These are phyloP conservation scores for Monomorium pharaonis DNA, from an alignment of 1,140 invertebrate species.

Conservation along the genomic window DNA sequence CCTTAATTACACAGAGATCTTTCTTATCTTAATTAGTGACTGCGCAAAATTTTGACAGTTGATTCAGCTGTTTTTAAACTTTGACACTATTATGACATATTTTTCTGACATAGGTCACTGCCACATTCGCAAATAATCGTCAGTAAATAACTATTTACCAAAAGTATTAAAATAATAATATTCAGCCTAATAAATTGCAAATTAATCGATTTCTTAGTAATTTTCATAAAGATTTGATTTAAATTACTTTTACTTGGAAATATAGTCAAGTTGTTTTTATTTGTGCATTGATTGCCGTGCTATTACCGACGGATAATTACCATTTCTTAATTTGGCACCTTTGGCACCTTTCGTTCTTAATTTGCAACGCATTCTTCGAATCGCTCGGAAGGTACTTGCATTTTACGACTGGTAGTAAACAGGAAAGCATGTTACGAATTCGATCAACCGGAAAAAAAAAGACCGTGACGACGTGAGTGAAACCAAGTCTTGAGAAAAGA, in stretches of 20 bases:
- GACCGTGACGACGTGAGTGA: not conserved
- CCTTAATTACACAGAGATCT: too few relatives aligned
- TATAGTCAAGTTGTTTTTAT: too few relatives aligned
- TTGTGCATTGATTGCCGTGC: too few relatives aligned
- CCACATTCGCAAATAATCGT: too few relatives aligned
- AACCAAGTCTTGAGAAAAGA: not conserved
- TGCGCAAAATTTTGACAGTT: not conserved
- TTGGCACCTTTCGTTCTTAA: not conserved
- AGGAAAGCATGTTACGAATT: conserved; percentile 1
- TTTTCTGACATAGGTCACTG: too few relatives aligned
- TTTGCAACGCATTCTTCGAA: not conserved
- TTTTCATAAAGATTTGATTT: too few relatives aligned
- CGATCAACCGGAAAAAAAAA: conserved; percentile 6
- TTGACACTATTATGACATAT: too few relatives aligned
- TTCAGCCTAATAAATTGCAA: too few relatives aligned
- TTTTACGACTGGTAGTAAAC: not conserved
- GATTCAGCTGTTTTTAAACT: not conserved
- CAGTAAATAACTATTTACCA: too few relatives aligned
- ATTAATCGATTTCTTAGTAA: too few relatives aligned
- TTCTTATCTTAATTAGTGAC: not conserved
- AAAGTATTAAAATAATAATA: too few relatives aligned
- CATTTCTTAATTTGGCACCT: not conserved
- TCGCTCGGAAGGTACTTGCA: not conserved
- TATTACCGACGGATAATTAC: not conserved
- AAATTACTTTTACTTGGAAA: too few relatives aligned